Base-by-base conservation (phyloP, 2,797 vertebrate genomes). In the Phoeniculus purpureus region DNA sequence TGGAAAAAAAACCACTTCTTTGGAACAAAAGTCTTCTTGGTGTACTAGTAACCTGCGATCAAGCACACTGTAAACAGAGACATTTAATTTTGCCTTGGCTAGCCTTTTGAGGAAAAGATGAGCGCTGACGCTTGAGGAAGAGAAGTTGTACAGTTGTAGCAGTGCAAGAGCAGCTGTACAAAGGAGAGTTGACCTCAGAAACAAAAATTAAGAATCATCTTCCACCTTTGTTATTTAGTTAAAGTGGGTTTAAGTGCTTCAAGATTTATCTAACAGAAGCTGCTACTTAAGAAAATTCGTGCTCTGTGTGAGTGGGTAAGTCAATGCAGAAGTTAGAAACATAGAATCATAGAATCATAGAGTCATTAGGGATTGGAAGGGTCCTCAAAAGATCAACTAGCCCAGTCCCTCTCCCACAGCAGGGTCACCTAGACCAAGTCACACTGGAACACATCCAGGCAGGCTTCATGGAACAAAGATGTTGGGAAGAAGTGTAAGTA, bases 121-220 rank as follows among this genome's bases (percentile, higher is more conserved):
- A 20, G 48, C 64, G 18, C 59, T 22, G 59, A 81, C 54, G 31
- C 19, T 25, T 1, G 6, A 90, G 22, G 40, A 88, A 86, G 47
- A 73, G 45, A 32, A 74, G 10, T 12, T 7, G 7, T 37, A 14
- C 27, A 45, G 51, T 90, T 51, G 47, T 21, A 7, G 70, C 56
- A 59, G 20, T 31, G 31, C 27, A 68, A 52, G 45, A 32, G 18
- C 19, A 56, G 56, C 51, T 61, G 59, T 20, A 37, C 52, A n/a
- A 62, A 32, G 80, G 85, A 83, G 31, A n/a, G 59, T 23, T 78
- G 67, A 66, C 54, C 54, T 95, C 93, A 90, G 52, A 94, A 94
- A 65, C 58, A 88, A 95, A 93, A 91, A 74, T 68, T 67, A 96
- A 90, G 51, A 32, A 72, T 40, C 81, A 32, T 21, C 81, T 89